These are phyloP conservation scores for Anseranas semipalmata DNA, from an alignment of 2,113 vertebrate genomes.

Conservation along the genomic window DNA sequence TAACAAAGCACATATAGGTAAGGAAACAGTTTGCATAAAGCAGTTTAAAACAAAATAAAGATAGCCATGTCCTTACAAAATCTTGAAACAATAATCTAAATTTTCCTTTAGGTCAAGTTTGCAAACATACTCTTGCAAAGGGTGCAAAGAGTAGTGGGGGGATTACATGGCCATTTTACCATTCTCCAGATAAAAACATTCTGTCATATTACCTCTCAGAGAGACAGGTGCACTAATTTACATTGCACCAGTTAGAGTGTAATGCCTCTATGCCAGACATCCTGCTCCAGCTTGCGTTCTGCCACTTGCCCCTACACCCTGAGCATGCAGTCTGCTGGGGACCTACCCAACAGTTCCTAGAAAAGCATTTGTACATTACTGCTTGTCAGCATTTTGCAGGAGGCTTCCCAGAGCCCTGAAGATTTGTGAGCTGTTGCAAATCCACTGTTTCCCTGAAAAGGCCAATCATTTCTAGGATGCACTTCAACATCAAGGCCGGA, in stretches of 20 bases:
- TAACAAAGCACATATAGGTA: conserved; percentile 14
- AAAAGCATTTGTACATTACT: neutral
- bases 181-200: neutral
- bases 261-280: neutral
- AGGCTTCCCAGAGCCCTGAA: neutral
- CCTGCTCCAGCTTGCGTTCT: neutral
- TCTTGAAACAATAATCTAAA: neutral
- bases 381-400: neutral
- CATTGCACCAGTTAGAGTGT: neutral
- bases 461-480: neutral
- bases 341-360: neutral
- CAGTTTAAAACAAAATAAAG: neutral
- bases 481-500: neutral
- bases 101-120: neutral
- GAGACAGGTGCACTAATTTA: neutral
- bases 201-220: neutral
- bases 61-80: neutral
- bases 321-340: neutral
- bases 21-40: neutral
- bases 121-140: neutral
- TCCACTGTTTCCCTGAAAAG: neutral
- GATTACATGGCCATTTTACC: neutral
- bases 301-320: neutral
- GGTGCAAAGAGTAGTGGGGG: neutral
- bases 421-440: neutral